A percentile compares a stretch with the other conserved stretches of the same genome.
Conservation (phyloP, 35 echinoderm and acorn worm genomes). For the Heliocidaris tuberculata region DNA sequence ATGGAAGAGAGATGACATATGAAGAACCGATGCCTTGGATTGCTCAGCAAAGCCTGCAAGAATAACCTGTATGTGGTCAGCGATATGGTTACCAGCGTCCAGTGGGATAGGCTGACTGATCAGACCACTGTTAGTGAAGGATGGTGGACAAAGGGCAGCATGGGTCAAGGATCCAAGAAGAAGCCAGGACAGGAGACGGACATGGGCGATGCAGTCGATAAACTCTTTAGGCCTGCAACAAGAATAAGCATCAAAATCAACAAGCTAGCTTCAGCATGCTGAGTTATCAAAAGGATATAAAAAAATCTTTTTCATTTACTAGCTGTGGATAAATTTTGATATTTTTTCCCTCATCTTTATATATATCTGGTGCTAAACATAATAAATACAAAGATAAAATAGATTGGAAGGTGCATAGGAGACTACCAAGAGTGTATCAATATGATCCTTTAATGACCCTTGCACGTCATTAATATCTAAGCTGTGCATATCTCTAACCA, state of each 20-base stretch:
- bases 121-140: slow-evolving; percentile 62
- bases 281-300: too few relatives aligned
- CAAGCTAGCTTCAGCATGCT: neutral
- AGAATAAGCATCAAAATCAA: slow-evolving; percentile 37
- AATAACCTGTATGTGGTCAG: slow-evolving; percentile 96
- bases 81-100: slow-evolving; percentile 93
- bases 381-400: too few relatives aligned
- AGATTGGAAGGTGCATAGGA: too few relatives aligned
- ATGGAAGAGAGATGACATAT: slow-evolving; percentile 99
- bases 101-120: slow-evolving; percentile 84
- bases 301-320: too few relatives aligned
- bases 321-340: too few relatives aligned
- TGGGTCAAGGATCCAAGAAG: slow-evolving; percentile 93
- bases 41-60: slow-evolving; percentile 98
- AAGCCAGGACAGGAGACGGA: slow-evolving; percentile 93
- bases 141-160: slow-evolving; percentile 76
- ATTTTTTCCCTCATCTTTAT: too few relatives aligned
- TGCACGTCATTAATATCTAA: too few relatives aligned
- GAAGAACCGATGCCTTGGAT: slow-evolving; percentile 93
- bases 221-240: slow-evolving; percentile 96
- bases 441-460: too few relatives aligned
- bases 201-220: slow-evolving; percentile 98
- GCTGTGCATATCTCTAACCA: too few relatives aligned
- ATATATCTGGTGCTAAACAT: too few relatives aligned
- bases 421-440: too few relatives aligned